Evolutionary conservation across 2,113 vertebrate species (phyloP).

Genomic region (Myxocyprinus asiaticus): DNA sequence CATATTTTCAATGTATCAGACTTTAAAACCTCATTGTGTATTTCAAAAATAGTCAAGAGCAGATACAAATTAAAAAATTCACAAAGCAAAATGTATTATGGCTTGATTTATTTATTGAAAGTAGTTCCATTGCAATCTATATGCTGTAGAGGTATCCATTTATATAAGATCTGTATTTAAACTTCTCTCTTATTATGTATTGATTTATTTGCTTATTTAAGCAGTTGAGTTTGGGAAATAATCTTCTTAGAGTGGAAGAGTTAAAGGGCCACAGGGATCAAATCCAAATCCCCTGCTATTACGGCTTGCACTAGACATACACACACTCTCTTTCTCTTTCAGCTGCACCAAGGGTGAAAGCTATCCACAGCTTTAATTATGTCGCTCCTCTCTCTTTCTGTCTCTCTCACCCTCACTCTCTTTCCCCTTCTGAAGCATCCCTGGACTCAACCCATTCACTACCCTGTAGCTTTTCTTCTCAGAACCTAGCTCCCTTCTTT

Average conservation of each 20-base stretch:
- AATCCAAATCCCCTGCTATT: slow-evolving; percentile 76
- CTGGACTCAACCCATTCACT: background rate
- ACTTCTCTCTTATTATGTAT: slow-evolving; percentile 57
- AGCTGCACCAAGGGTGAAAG: slow-evolving; percentile 61
- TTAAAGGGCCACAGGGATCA: slow-evolving; percentile 72
- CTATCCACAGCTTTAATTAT: slow-evolving; percentile 74
- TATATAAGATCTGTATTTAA: background rate
- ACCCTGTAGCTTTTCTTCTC: slow-evolving; percentile 25
- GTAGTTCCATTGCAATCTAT: background rate
- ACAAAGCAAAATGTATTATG: background rate
- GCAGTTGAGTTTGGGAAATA: slow-evolving; percentile 71
- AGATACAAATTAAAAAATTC: too few relatives aligned
- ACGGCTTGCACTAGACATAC: slow-evolving; percentile 59
- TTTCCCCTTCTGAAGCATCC: slow-evolving; percentile 11
- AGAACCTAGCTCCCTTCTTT: slow-evolving; percentile 38
- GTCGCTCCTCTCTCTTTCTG: slow-evolving; percentile 62
- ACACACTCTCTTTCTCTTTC: slow-evolving; percentile 29
- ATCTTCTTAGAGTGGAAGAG: slow-evolving; percentile 80
- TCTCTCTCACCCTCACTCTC: slow-evolving; percentile 14
- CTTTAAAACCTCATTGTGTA: too few relatives aligned
- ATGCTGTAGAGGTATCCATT: too few relatives aligned
- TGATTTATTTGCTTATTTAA: slow-evolving; percentile 36
- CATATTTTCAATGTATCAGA: too few relatives aligned
- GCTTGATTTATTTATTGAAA: slow-evolving; percentile 19
- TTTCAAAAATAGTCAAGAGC: too few relatives aligned